Percentiles rank a stretch among this genome's conserved stretches.
phyloP scores from a whole-genome alignment of 53 echinoderm and acorn worm species.

The Apostichopus leukothele region DNA sequence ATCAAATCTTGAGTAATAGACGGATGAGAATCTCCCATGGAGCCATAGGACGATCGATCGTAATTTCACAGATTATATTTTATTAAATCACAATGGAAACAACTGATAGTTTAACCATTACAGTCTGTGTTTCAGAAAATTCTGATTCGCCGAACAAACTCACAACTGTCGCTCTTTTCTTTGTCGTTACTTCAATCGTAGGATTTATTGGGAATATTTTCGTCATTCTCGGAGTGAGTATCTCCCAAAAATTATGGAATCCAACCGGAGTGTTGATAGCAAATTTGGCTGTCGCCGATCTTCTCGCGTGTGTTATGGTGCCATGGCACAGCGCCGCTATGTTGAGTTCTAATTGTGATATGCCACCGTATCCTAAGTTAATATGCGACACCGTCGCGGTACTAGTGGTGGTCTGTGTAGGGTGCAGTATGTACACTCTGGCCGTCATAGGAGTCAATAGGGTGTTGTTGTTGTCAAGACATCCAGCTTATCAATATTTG shows the following conservation, averaged over 20 bases:
- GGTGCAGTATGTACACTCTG: constrained; percentile 69
- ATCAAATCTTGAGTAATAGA: too few species aligned
- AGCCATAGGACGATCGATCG: too few species aligned
- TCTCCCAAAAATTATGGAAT: constrained; percentile 67
- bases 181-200: constrained; percentile 44
- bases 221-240: constrained; percentile 62
- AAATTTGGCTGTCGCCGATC: constrained; percentile 69
- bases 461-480: constrained; percentile 57
- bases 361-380: constrained; percentile 47
- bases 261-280: constrained; percentile 68
- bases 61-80: too few species aligned
- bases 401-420: constrained; percentile 48
- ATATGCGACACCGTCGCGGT: constrained; percentile 54
- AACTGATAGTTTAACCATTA: background rate
- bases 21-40: too few species aligned
- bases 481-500: background rate
- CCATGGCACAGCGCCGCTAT: constrained; percentile 59
- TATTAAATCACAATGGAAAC: too few species aligned
- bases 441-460: constrained; percentile 65
- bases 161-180: constrained; percentile 40
- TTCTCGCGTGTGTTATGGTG: constrained; percentile 54
- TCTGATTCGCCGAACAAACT: background rate
- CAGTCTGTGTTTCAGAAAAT: background rate
- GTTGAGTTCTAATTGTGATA: constrained; percentile 9
- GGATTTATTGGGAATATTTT: constrained; percentile 69